Base-by-base conservation (phyloP, 2,113 vertebrate genomes). In the Lynx canadensis region DNA sequence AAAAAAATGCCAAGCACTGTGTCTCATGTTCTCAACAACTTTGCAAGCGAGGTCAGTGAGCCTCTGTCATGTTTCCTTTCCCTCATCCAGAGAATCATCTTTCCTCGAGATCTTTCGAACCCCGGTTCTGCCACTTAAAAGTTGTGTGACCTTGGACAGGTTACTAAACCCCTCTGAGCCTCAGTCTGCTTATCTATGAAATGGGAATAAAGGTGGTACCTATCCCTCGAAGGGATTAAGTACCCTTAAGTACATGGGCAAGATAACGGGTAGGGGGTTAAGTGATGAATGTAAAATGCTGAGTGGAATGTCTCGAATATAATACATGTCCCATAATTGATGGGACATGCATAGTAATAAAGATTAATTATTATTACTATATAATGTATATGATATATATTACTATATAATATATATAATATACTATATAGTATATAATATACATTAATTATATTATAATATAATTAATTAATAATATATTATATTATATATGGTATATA, bases 201-300 rank as follows among this genome's bases (percentile, higher is more conserved):
- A 19, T 76, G 66, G 55, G 29, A 4, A 23, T 11, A 27, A n/a
- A 0, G 38, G 10, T 19, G 7, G 21, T 6, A 9, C 4, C 50
- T 29, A 3, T 5, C 15, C 16, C 29, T 33, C 7, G 8, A 19
- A 23, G 57, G 57, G 57, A 60, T 23, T 60, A 60, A 60, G 57
- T 60, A 8, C 57, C 55, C 57, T 60, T 23, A 60, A 60, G 57
- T 8, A 60, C 57, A 8, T 8, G 21, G 1, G 2, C 57, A 60
- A 23, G 57, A 8, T 3, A 23, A 9, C 4, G 21, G 3, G 0
- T 4, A 25, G 48, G 5, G 31, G 19, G 50, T 4, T 45, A 68
- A 83, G 41, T 29, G 48, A 27, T 3, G 4, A 16, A 14, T 8
- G 55, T 6, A 19, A 50, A 65, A 57, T 29, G 19, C 31, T 33